Evolutionary conservation across 2,888 invertebrate species (phyloP).

Genomic region (Octodonta nipae): DNA sequence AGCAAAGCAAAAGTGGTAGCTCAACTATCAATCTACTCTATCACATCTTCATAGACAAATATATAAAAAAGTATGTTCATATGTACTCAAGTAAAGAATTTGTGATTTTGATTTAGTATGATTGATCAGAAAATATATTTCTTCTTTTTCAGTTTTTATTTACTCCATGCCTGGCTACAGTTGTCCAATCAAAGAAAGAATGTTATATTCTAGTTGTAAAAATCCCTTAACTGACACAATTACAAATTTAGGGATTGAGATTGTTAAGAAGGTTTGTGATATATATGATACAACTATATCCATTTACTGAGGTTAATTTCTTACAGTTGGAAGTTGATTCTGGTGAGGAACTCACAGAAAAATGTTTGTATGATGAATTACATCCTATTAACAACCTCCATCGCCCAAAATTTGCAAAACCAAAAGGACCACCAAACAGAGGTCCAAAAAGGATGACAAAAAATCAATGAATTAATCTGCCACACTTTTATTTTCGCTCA

Average conservation of each 20-base stretch:
- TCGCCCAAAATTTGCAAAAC: constrained; percentile 86
- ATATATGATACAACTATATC: background rate
- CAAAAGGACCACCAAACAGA: constrained; percentile 87
- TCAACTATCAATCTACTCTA: too few relatives aligned
- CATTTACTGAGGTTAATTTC: background rate
- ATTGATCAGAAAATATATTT: too few relatives aligned
- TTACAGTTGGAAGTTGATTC: constrained; percentile 80
- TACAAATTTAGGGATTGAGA: constrained; percentile 60
- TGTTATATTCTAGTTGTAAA: constrained; percentile 98
- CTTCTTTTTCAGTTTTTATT: constrained; percentile 79
- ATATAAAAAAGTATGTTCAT: too few relatives aligned
- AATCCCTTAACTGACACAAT: constrained; percentile 76
- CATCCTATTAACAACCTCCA: constrained; percentile 84
- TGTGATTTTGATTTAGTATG: too few relatives aligned
- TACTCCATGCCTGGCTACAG: constrained; percentile 97
- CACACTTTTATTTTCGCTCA: background rate
- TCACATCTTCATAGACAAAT: too few relatives aligned
- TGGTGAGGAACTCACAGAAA: constrained; percentile 78
- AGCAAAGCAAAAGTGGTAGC: too few relatives aligned
- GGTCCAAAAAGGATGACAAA: constrained; percentile 83
- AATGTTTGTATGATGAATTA: constrained; percentile 80
- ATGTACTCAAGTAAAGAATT: too few relatives aligned
- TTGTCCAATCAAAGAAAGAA: constrained; percentile 91
- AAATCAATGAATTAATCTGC: constrained; percentile 32
- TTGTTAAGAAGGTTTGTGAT: constrained; percentile 70